phyloP scores from a whole-genome alignment of 30 jellyfish, hydroid and myxozoan species.

The Clytia hemisphaerica region DNA sequence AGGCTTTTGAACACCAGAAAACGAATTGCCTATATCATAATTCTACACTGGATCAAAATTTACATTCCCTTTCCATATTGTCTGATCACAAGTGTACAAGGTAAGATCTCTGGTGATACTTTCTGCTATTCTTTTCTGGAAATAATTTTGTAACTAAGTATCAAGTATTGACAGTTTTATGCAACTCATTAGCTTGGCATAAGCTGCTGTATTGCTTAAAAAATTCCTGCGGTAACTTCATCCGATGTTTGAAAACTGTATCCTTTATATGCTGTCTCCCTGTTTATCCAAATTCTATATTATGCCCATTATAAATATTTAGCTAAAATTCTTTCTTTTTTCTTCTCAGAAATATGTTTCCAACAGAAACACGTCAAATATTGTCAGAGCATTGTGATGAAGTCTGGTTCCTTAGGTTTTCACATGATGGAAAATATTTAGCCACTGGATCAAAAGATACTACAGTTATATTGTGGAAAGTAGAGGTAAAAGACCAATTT shows the following conservation, averaged over 20 bases:
- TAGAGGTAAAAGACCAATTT: slow-evolving; percentile 36
- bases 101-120: slow-evolving; percentile 1
- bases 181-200: no score
- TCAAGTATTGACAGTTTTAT: background rate
- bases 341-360: slow-evolving; percentile 57
- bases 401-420: slow-evolving; percentile 81
- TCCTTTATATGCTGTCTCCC: no score
- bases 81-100: slow-evolving; percentile 78
- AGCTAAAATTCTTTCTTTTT: background rate
- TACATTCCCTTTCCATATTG: slow-evolving; percentile 41
- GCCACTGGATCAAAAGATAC: slow-evolving; percentile 98
- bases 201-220: no score
- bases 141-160: background rate
- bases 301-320: no score
- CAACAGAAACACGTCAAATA: slow-evolving; percentile 65
- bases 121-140: background rate
- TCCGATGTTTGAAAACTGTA: no score
- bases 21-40: slow-evolving; percentile 73
- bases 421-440: slow-evolving; percentile 75
- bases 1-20: slow-evolving; percentile 73
- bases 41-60: slow-evolving; percentile 57
- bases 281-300: no score
- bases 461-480: slow-evolving; percentile 81
- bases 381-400: slow-evolving; percentile 91
- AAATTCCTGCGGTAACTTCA: no score